Percentiles rank a stretch among this genome's conserved stretches.
Evolutionary conservation across 1,140 invertebrate species (phyloP).

Genomic region (Leucophenga varia): DNA sequence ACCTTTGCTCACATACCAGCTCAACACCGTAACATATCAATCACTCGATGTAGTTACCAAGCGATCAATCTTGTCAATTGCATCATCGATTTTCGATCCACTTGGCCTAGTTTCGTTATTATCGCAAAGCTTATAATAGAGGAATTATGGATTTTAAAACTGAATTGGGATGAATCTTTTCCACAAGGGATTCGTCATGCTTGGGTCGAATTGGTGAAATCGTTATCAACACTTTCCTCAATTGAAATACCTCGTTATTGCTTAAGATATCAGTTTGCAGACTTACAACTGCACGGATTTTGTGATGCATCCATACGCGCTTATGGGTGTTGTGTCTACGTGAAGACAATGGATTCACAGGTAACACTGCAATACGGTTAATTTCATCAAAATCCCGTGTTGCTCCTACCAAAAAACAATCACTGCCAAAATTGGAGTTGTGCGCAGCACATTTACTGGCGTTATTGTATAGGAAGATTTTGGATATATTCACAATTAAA

Average conservation of each 20-base stretch:
- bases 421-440: conserved; percentile 4
- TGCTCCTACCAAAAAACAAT: conserved; percentile 1
- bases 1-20: conserved; percentile 26
- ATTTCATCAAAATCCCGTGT: conserved; percentile 6
- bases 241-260: background rate
- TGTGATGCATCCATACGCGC: conserved; percentile 6
- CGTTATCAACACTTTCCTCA: background rate
- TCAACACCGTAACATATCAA: conserved; percentile 13
- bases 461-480: background rate
- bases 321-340: background rate
- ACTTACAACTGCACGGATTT: conserved; percentile 3
- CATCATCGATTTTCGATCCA: conserved; percentile 2
- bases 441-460: conserved; percentile 2
- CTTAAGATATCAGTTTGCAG: background rate
- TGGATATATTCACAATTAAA: background rate
- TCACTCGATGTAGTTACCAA: conserved; percentile 8
- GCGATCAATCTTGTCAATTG: background rate
- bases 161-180: conserved; percentile 3
- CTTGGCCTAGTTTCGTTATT: background rate
- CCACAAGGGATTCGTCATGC: background rate
- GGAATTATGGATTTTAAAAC: conserved; percentile 6
- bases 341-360: background rate
- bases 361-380: background rate
- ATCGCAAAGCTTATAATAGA: background rate
- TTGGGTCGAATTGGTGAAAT: background rate